These are phyloP conservation scores for Parapristionchus giblindavisi DNA, from an alignment of 2,888 invertebrate species.

Conservation along the genomic window DNA sequence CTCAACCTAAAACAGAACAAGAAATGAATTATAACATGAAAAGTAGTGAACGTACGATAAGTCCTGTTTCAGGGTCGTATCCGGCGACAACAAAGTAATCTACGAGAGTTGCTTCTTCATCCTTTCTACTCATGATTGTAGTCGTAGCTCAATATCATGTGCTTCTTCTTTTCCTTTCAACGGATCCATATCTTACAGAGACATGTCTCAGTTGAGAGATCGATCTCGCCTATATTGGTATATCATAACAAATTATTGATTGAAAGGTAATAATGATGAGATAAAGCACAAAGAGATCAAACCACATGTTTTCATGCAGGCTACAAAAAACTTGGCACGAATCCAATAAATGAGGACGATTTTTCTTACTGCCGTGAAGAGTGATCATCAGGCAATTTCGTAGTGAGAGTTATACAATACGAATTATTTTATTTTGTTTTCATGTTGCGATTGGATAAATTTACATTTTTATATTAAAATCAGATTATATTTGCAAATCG, in stretches of 20 bases:
- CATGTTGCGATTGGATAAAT: neutral
- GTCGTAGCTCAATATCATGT: no score
- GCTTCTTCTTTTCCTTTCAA: no score
- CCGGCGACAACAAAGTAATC: slow-evolving; percentile 68
- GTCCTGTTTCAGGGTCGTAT: slow-evolving; percentile 61
- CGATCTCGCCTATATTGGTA: no score
- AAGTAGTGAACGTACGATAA: slow-evolving; percentile 50
- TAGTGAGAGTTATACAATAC: neutral
- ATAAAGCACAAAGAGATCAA: neutral
- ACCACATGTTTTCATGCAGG: no score
- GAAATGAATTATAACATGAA: neutral
- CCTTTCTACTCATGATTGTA: slow-evolving; percentile 13
- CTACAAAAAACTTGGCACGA: slow-evolving; percentile 19
- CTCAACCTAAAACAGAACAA: slow-evolving; percentile 23
- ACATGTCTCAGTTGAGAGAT: no score
- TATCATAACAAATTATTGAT: no score
- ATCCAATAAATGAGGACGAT: slow-evolving; percentile 17
- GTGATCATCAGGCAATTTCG: neutral
- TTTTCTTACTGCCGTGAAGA: neutral
- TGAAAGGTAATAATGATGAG: no score
- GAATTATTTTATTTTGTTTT: neutral
- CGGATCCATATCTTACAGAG: no score
- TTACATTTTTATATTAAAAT: slow-evolving; percentile 6
- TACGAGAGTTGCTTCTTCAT: slow-evolving; percentile 57
- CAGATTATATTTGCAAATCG: no score